phyloP scores from a whole-genome alignment of 2,888 invertebrate species.

The Lithophane leautieri region DNA sequence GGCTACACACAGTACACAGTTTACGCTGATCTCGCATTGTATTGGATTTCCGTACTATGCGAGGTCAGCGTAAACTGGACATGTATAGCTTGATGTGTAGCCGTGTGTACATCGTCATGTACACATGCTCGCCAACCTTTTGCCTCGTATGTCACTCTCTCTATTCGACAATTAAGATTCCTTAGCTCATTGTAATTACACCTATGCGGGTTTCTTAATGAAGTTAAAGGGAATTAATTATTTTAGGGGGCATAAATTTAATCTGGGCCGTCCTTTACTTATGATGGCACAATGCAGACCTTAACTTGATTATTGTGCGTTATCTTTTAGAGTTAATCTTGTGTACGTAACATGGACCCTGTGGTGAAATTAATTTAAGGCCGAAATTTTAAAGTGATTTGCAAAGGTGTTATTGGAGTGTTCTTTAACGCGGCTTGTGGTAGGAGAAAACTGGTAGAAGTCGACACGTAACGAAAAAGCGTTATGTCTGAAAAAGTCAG shows the following conservation, averaged over 20 bases:
- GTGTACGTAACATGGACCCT: constrained; percentile 57
- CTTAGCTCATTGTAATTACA: constrained; percentile 90
- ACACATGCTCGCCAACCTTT: constrained; percentile 33
- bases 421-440: too few relatives aligned
- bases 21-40: too few relatives aligned
- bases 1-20: too few relatives aligned
- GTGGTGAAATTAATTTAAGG: constrained; percentile 52
- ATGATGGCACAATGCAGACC: constrained; percentile 81
- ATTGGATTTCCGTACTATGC: too few relatives aligned
- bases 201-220: constrained; percentile 90
- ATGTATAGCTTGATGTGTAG: too few relatives aligned
- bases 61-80: too few relatives aligned
- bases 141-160: constrained; percentile 73
- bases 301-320: constrained; percentile 77
- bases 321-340: constrained; percentile 76
- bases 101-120: not conserved
- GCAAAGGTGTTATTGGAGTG: not conserved
- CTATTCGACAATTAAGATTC: constrained; percentile 90
- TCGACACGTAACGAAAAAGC: too few relatives aligned
- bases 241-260: constrained; percentile 89
- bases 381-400: constrained; percentile 18
- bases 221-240: constrained; percentile 90
- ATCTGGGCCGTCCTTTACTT: constrained; percentile 87
- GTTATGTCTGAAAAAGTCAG: too few relatives aligned
- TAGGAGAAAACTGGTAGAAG: too few relatives aligned